Base-by-base conservation (phyloP, 2,888 invertebrate genomes). In the Thereva nobilitata region DNA sequence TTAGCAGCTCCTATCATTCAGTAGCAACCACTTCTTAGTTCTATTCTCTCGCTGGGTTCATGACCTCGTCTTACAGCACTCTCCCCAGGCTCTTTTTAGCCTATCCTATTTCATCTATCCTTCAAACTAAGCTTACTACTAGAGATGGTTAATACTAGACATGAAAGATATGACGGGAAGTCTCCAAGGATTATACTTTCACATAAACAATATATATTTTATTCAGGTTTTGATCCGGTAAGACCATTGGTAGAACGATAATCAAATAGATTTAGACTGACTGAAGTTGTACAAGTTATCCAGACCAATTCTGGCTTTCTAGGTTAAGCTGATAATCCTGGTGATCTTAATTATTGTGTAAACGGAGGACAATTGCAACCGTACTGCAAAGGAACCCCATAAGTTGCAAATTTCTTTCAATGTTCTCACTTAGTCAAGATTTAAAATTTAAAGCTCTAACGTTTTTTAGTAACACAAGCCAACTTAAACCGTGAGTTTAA, bases 291-390 rank as follows among this genome's bases (percentile, higher is more conserved):
- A 6, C 84, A 84, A 77, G 78, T 81, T 4, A 80, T 91, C 5
- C 91, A 91, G 74, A 90, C 91, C 2, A 91, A 91, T 77, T 89
- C 91, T 1, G 90, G 90, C 0, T 86, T 86, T 73, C 81, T 91
- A 34, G 91, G 91, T 0, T 89, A 90, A 77, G 82, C 81, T 0
- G 87, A 88, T 4, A 84, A 84, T 72, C 83, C 88, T 0, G 91
- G 91, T 0, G 89, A 89, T 73, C 85, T 89, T 0, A 90, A 91
- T 78, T 90, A 90, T 80, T 91, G 90, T 75, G 82, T 91, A 57
- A 91, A 91, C 75, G 90, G 90, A 0, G 91, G 91, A 6, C 81
- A 81, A 44, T 75, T 83, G 56, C 91, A 91, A 75, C 91, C 91
- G 0, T 88, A 86, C 8, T 91, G 91, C 74, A 85, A 84, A 70